phyloP scores from a whole-genome alignment of 2,888 invertebrate species.

The Alitta virens region DNA sequence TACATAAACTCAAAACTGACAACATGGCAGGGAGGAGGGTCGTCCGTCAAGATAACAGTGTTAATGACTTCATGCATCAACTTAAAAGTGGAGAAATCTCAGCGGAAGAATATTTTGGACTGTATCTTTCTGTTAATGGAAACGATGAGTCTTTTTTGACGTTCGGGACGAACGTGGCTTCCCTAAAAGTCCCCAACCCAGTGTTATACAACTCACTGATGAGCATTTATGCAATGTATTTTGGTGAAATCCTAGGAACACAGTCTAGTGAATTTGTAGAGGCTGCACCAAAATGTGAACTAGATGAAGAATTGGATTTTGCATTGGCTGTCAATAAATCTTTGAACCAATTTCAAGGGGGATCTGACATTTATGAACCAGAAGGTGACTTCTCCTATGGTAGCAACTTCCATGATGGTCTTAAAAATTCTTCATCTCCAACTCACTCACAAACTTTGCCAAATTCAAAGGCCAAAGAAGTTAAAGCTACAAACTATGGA shows the following conservation, averaged over 20 bases:
- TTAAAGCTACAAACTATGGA: neutral
- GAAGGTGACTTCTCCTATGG: neutral
- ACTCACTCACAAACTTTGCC: neutral
- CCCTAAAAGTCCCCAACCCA: neutral
- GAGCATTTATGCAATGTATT: conserved; percentile 28
- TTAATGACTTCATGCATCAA: no score
- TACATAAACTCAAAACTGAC: neutral
- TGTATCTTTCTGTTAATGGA: conserved; percentile 32
- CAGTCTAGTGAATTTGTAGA: conserved; percentile 24
- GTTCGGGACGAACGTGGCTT: conserved; percentile 13
- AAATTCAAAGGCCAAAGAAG: neutral
- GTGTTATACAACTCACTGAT: conserved; percentile 24
- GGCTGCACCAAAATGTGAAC: conserved; percentile 31
- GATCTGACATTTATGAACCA: conserved; percentile 11
- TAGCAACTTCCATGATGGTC: neutral
- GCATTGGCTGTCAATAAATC: conserved; percentile 31
- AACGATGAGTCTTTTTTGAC: conserved; percentile 23
- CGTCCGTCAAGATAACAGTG: no score
- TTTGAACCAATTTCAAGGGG: neutral
- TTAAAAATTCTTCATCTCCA: neutral
- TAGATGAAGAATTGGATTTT: conserved; percentile 31
- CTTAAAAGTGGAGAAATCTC: neutral
- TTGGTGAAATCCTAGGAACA: conserved; percentile 13
- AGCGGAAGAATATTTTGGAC: conserved; percentile 34
- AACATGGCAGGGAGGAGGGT: no score